A percentile compares a stretch with the other conserved stretches of the same genome.
Evolutionary conservation across 2,113 vertebrate genomes (phyloP).

Genomic region (Oostethus manadensis): DNA sequence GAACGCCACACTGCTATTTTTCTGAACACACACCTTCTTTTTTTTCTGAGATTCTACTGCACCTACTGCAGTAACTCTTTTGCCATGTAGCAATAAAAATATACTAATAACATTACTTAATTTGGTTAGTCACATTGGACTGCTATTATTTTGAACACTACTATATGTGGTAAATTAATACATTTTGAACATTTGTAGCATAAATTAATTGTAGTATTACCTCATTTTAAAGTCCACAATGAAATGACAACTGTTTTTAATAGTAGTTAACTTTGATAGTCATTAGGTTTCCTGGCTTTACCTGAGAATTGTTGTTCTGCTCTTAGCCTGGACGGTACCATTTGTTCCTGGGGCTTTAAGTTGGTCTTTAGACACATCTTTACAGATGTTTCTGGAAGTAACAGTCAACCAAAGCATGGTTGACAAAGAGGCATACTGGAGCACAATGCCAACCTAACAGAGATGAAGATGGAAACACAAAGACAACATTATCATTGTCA

Average conservation of each 20-base stretch:
- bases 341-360: conserved; percentile 70
- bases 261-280: not conserved
- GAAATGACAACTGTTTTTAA: not conserved
- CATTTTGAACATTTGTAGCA: no score
- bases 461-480: conserved; percentile 1
- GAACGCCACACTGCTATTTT: no score
- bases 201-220: no score
- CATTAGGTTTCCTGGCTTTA: conserved; percentile 47
- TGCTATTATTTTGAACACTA: no score
- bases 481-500: not conserved
- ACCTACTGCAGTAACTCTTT: no score
- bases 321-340: conserved; percentile 56
- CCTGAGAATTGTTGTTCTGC: conserved; percentile 83
- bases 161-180: no score
- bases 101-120: no score
- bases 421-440: conserved; percentile 89
- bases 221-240: not conserved
- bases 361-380: conserved; percentile 83
- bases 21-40: no score
- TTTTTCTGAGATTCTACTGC: no score
- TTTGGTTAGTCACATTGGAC: no score
- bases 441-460: conserved; percentile 82
- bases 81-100: no score
- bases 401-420: conserved; percentile 89
- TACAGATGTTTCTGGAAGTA: conserved; percentile 88